Evolutionary conservation across 2,797 vertebrate genomes (phyloP), one percentile per base, ranked within the genome.

Genomic region (Apodemus agrarius): DNA sequence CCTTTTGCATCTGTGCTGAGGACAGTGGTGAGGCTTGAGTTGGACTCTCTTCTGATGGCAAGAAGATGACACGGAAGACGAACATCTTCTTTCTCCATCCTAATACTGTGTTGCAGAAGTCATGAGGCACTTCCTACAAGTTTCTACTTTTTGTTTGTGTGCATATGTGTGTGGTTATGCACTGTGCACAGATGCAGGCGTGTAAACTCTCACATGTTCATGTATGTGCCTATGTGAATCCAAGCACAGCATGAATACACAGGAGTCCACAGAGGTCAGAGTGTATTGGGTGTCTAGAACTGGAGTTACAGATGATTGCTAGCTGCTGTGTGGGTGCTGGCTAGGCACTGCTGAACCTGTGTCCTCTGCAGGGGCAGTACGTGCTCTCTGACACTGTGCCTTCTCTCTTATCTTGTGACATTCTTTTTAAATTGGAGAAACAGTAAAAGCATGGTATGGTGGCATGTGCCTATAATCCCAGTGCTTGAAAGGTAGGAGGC

Each of bases 41-140:
- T 87, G 65, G 57, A 94, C 54, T 88, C 22, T 8, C 46, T 90
- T 76, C 54, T 83, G 49, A 83, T n/a, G 11, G 72, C n/a, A 95
- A 65, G 46, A 26, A 80, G 40, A 79, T 13, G 1, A 49, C 31
- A 95, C 59, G 46, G 11, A 24, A 92, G 4, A 93, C 37, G 6
- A 92, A 3, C 57, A 90, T 34, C 22, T 72, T 94, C 17, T 89
- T 83, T 67, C 37, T 54, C 84, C 65, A 88, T 79, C 29, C 49
- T 80, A 63, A 21, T 6, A 17, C 43, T 83, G 43, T 84, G 82
- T 21, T 83, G 3, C 54, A 52, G 94, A 34, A 91, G 94, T 37
- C 57, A 61, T n/a, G 22, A 61, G 86, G 89, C 19, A 94, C 19
- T 80, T 96, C 69, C 52, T 37, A 84, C 61, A 93, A 78, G 46